These are phyloP conservation scores for Caenorhabditis inopinata DNA, from an alignment of 1,140 invertebrate species.

Conservation along the genomic window DNA sequence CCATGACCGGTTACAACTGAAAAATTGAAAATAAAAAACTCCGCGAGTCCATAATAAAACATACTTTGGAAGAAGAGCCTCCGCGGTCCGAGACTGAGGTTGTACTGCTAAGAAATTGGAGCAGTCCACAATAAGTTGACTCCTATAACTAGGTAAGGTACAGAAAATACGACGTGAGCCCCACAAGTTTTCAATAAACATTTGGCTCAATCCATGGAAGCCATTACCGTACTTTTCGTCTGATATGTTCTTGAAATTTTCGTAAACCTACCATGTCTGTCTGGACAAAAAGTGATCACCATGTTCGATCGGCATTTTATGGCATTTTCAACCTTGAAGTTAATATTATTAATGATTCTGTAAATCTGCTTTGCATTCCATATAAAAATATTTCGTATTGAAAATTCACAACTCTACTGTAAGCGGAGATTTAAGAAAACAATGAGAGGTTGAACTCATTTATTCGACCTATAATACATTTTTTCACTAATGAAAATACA, in stretches of 20 bases:
- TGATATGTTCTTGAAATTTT: no score
- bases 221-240: no score
- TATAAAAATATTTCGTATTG: background rate
- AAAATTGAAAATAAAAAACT: background rate
- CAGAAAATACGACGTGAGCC: no score
- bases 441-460: background rate
- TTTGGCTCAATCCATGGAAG: no score
- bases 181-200: no score
- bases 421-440: background rate
- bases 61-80: background rate
- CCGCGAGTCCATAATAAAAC: background rate
- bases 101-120: background rate
- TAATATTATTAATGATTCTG: background rate
- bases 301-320: background rate
- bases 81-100: background rate
- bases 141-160: background rate
- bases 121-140: background rate
- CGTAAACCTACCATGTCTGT: background rate
- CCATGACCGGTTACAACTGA: background rate
- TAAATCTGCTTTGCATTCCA: background rate
- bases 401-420: background rate
- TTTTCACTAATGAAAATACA: conserved; percentile 6
- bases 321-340: background rate
- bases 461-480: conserved; percentile 25
- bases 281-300: background rate